Evolutionary conservation across 2,888 invertebrate species (phyloP).

Genomic region (Phasia obesa): DNA sequence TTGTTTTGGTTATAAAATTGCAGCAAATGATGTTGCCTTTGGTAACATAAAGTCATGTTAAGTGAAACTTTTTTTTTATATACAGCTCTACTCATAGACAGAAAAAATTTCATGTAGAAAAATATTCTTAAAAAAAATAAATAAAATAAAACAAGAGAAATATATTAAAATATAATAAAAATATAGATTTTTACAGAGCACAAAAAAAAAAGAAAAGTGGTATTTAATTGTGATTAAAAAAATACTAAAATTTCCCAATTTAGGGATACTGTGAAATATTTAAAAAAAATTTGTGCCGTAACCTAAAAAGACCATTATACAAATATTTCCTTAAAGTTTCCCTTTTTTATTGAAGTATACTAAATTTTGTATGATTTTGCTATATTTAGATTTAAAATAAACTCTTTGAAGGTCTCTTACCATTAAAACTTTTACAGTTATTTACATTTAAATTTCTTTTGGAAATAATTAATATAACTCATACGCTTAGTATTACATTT

Average conservation of each 20-base stretch:
- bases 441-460: not conserved
- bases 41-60: conserved; percentile 66
- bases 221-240: not conserved
- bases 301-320: too few relatives aligned
- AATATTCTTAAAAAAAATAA: conserved; percentile 15
- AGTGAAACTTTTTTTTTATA: conserved; percentile 60
- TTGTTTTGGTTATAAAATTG: conserved; percentile 65
- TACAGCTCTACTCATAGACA: conserved; percentile 1
- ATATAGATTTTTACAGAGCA: conserved; percentile 8
- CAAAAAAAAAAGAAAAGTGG: not conserved
- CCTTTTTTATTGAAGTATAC: too few relatives aligned
- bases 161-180: conserved; percentile 47
- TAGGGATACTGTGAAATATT: too few relatives aligned
- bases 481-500: not conserved
- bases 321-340: too few relatives aligned
- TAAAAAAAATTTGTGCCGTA: too few relatives aligned
- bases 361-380: too few relatives aligned
- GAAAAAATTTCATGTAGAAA: conserved; percentile 12
- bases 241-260: too few relatives aligned
- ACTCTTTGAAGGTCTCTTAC: not conserved
- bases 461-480: not conserved
- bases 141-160: not conserved
- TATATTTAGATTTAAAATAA: too few relatives aligned
- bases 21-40: conserved; percentile 70
- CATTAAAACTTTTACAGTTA: not conserved